Evolutionary conservation across 2,113 vertebrate species (phyloP), one percentile per base, ranked within the genome.

Genomic region (Pagrus major): DNA sequence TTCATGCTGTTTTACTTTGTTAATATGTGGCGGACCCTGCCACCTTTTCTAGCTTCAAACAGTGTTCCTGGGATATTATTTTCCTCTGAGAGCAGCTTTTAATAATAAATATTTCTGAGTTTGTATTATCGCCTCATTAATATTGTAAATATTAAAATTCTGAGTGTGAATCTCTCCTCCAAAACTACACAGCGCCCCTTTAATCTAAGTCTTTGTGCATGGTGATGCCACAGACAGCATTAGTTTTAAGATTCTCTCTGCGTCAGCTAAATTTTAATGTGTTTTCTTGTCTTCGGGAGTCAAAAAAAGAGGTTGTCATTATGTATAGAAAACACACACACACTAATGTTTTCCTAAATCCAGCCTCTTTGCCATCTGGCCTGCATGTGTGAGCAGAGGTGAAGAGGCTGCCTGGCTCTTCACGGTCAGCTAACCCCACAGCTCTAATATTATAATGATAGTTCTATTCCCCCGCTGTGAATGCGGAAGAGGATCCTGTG

Each of bases 301-400:
- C 21, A 73, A 80, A 71, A n/a, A 15, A 6, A 77, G 51, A 52
- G 37, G 41, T 69, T 58, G 61, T 60, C 5, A 3, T 71, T 61
- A 25, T 89, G 71, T 81, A 86, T 68, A 68, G 68, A 49, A 58
- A 67, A 77, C 71, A 78, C 67, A 64, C 49, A 35, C 49, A 35
- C 12, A 70, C 79, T 51, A 61, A 55, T 83, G 63, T 78, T 78
- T 74, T 61, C 85, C 59, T 67, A 39, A 74, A 80, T 31, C 46
- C 39, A 47, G 75, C 1, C 25, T 87, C 29, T 81, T 25, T 59
- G 66, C 90, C 92, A 91, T 91, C 83, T 93, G 91, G 88, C 59
- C 68, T 68, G 88, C 88, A 89, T 85, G 91, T 90, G 89, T 87
- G 86, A 81, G 8, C 61, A 65, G 86, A 90, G 88, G 89, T 92